Conservation (phyloP, 1,140 invertebrate genomes). For the Drosophila guanche region DNA sequence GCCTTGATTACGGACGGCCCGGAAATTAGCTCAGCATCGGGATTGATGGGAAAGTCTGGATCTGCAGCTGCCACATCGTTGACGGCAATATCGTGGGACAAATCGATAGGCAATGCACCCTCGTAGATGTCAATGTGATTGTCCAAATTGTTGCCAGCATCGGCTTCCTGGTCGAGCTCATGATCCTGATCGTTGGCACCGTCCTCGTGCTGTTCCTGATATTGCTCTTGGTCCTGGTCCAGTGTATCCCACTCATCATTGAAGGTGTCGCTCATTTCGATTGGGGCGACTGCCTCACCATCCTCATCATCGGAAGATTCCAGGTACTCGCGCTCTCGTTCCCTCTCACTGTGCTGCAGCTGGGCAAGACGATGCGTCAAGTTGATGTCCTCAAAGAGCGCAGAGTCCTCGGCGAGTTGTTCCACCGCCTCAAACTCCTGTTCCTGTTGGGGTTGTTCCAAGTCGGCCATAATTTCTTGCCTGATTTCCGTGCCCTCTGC, state of each 20-base stretch:
- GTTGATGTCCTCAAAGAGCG: too few species aligned
- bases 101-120: constrained; percentile 63
- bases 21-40: constrained; percentile 80
- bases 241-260: constrained; percentile 69
- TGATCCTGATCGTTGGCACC: constrained; percentile 57
- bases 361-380: not conserved
- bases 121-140: constrained; percentile 77
- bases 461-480: constrained; percentile 39
- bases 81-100: constrained; percentile 83
- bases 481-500: constrained; percentile 42
- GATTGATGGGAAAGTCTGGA: constrained; percentile 67
- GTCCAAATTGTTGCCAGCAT: constrained; percentile 63
- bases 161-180: constrained; percentile 61
- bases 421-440: constrained; percentile 12
- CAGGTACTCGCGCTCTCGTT: constrained; percentile 57
- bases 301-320: constrained; percentile 73
- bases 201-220: not conserved
- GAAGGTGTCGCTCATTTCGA: constrained; percentile 72
- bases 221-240: constrained; percentile 30
- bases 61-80: constrained; percentile 71
- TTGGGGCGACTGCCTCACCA: constrained; percentile 14
- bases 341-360: constrained; percentile 3
- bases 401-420: not conserved
- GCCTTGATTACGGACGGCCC: constrained; percentile 11
- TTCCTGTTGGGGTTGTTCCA: constrained; percentile 14